Evolutionary conservation across 2,888 invertebrate genomes (phyloP).

Genomic region (Steromphala cineraria): DNA sequence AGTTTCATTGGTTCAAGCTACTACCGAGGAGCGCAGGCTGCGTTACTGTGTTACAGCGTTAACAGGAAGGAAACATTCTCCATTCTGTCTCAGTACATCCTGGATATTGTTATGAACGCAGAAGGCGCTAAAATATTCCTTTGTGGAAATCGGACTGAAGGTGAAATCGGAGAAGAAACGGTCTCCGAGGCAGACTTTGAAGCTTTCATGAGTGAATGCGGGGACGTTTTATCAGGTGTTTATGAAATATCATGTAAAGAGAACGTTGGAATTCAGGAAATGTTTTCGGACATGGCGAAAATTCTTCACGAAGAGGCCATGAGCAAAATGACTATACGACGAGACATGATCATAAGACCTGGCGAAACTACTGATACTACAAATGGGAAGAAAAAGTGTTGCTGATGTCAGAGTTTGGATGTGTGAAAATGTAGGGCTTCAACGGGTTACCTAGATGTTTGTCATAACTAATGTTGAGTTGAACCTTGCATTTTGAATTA

Average conservation of each 20-base stretch:
- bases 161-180: slow-evolving; percentile 80
- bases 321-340: slow-evolving; percentile 58
- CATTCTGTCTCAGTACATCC: slow-evolving; percentile 90
- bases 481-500: too few species aligned
- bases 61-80: slow-evolving; percentile 95
- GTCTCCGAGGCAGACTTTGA: slow-evolving; percentile 92
- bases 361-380: slow-evolving; percentile 52
- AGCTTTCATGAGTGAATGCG: slow-evolving; percentile 90
- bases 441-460: too few species aligned
- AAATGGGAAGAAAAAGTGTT: slow-evolving; percentile 56
- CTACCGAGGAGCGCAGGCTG: slow-evolving; percentile 96
- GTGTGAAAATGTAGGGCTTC: neutral
- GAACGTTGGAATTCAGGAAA: slow-evolving; percentile 89
- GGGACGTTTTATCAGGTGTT: slow-evolving; percentile 89
- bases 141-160: slow-evolving; percentile 92
- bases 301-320: slow-evolving; percentile 59
- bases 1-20: slow-evolving; percentile 96
- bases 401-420: slow-evolving; percentile 36
- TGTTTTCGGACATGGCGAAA: slow-evolving; percentile 90
- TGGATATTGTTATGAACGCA: slow-evolving; percentile 88
- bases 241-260: slow-evolving; percentile 94
- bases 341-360: slow-evolving; percentile 59
- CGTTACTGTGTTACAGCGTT: slow-evolving; percentile 91
- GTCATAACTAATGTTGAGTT: too few species aligned
- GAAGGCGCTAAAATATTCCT: slow-evolving; percentile 96